A percentile compares a stretch with the other conserved stretches of the same genome.
phyloP scores from a whole-genome alignment of 1,140 invertebrate genomes.

The Ganaspis sp. region DNA sequence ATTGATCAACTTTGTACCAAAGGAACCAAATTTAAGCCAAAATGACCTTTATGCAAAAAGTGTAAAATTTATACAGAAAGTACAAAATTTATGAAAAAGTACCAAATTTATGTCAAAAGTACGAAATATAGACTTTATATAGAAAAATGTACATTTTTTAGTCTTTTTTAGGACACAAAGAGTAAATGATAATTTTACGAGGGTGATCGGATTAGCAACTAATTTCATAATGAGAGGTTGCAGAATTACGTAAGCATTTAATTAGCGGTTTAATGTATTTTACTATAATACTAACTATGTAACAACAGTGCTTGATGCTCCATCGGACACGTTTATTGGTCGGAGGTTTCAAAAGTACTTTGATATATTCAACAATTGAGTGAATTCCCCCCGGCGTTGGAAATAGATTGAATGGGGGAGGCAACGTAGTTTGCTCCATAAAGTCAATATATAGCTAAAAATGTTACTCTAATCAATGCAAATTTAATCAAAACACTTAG shows the following conservation, averaged over 20 bases:
- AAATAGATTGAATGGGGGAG: constrained; percentile 78
- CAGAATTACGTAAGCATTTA: background rate
- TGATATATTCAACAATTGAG: constrained; percentile 72
- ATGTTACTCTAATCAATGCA: background rate
- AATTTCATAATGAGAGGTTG: background rate
- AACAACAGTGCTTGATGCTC: constrained; percentile 70
- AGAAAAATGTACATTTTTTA: too few species aligned
- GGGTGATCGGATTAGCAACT: too few species aligned
- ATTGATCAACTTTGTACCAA: too few species aligned
- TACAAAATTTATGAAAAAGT: too few species aligned
- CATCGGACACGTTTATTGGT: constrained; percentile 66
- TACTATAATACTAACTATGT: constrained; percentile 64
- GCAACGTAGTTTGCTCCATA: constrained; percentile 77
- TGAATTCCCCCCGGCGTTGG: constrained; percentile 74
- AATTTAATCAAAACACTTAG: background rate
- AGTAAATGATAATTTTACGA: too few species aligned
- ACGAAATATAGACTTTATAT: too few species aligned
- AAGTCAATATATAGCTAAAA: constrained; percentile 77
- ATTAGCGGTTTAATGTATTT: background rate
- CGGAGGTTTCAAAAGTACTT: constrained; percentile 54
- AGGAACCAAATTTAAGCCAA: too few species aligned
- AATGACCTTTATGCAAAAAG: too few species aligned
- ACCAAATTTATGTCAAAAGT: too few species aligned
- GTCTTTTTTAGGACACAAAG: too few species aligned
- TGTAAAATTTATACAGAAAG: too few species aligned